These are phyloP conservation scores for Porites cylindrica DNA, from an alignment of 92 coral and sea anemone species.

Conservation along the genomic window DNA sequence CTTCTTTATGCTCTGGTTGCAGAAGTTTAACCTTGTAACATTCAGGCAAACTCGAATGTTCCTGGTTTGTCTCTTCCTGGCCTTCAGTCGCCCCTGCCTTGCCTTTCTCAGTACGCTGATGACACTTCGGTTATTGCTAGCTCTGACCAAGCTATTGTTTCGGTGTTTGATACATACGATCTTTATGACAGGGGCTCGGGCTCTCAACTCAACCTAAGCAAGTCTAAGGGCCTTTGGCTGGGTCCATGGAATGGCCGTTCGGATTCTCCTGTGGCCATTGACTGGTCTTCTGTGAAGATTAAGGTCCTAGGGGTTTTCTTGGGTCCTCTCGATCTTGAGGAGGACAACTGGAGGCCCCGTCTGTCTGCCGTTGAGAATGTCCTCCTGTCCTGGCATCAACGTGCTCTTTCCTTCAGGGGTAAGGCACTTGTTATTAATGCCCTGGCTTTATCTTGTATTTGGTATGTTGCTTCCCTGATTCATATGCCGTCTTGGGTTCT, in stretches of 20 bases:
- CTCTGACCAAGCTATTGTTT: neutral
- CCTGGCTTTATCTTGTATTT: no score
- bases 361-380: neutral
- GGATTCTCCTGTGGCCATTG: neutral
- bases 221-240: constrained; percentile 35
- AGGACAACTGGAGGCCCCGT: neutral
- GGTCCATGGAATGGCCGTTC: constrained; percentile 32
- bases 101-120: constrained; percentile 52
- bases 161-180: neutral
- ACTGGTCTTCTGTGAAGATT: neutral
- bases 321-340: neutral
- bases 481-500: no score
- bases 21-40: constrained; percentile 40
- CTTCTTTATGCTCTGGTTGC: constrained; percentile 40
- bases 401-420: no score
- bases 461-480: no score
- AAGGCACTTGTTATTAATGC: no score
- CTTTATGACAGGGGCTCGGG: constrained; percentile 52
- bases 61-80: constrained; percentile 19
- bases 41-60: neutral
- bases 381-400: no score
- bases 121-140: constrained; percentile 45
- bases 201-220: constrained; percentile 10
- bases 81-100: neutral
- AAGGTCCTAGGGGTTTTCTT: constrained; percentile 3